phyloP scores from a whole-genome alignment of 2,113 vertebrate species.

The Carassius auratus region DNA sequence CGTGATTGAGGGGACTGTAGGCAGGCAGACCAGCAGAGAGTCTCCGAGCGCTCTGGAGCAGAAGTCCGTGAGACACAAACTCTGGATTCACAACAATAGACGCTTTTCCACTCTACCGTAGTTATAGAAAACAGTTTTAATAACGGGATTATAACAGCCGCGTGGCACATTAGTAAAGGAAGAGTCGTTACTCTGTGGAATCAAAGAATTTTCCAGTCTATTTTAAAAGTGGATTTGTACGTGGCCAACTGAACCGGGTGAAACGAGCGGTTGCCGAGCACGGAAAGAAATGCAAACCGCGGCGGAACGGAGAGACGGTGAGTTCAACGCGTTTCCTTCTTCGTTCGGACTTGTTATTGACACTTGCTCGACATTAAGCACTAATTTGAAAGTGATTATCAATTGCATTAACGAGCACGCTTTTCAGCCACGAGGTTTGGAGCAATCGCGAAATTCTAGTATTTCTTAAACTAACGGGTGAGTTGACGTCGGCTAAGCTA shows the following conservation, averaged over 20 bases:
- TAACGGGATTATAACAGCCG: constrained; percentile 50
- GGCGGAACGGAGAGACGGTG: constrained; percentile 73
- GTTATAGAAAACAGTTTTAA: constrained; percentile 25
- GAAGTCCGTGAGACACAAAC: constrained; percentile 31
- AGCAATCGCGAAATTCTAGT: not conserved
- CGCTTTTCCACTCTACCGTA: constrained; percentile 24
- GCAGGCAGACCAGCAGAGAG: constrained; percentile 39
- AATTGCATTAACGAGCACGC: not conserved
- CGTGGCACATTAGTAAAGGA: constrained; percentile 14
- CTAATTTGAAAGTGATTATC: not conserved
- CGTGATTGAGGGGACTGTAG: constrained; percentile 65
- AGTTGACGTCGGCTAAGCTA: constrained; percentile 44
- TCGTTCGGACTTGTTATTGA: not conserved
- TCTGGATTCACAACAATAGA: constrained; percentile 38
- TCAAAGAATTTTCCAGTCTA: constrained; percentile 36
- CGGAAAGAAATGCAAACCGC: constrained; percentile 73
- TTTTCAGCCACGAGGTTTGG: constrained; percentile 3
- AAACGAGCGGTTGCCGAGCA: constrained; percentile 49
- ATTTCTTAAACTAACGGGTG: constrained; percentile 18
- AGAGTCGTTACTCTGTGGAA: constrained; percentile 37
- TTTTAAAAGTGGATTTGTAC: constrained; percentile 68
- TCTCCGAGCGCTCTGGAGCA: constrained; percentile 40
- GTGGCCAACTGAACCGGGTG: constrained; percentile 62
- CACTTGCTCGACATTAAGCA: not conserved
- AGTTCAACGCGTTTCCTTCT: constrained; percentile 58